phyloP scores from a whole-genome alignment of 2,113 vertebrate species.

The Micromys minutus region DNA sequence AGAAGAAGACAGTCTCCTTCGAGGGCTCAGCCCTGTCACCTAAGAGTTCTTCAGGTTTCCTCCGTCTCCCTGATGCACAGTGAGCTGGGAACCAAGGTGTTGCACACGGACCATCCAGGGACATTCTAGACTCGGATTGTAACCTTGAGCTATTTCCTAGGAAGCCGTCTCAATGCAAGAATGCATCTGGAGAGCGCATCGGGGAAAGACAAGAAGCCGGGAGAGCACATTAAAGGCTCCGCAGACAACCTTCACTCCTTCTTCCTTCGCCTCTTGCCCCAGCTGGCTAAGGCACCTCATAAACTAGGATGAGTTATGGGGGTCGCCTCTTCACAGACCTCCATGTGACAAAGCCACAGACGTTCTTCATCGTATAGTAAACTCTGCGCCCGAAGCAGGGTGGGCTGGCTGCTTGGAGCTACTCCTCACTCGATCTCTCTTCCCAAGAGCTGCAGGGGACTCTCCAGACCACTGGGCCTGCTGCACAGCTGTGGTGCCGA shows the following conservation, averaged over 20 bases:
- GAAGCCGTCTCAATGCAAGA: background rate
- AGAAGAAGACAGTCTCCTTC: background rate
- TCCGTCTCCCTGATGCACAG: background rate
- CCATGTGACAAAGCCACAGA: background rate
- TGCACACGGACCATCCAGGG: no score
- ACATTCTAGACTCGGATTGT: background rate
- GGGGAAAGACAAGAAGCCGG: background rate
- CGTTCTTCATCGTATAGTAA: background rate
- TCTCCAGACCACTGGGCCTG: background rate
- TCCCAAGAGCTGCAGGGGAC: background rate
- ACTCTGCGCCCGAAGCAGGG: background rate
- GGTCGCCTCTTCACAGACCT: background rate
- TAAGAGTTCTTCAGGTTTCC: background rate
- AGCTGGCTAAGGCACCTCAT: background rate
- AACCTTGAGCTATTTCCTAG: background rate
- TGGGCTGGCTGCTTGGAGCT: background rate
- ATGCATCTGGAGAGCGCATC: background rate
- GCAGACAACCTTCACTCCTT: constrained; percentile 2
- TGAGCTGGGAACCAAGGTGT: background rate
- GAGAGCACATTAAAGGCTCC: background rate
- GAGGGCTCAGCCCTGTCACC: background rate
- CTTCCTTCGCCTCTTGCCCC: background rate
- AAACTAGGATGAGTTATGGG: constrained; percentile 15
- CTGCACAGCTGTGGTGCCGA: background rate
- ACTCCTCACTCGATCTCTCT: background rate